Evolutionary conservation across 2,888 invertebrate species (phyloP), one percentile per base, ranked within the genome.

Genomic region (Galerucella nymphaeae): DNA sequence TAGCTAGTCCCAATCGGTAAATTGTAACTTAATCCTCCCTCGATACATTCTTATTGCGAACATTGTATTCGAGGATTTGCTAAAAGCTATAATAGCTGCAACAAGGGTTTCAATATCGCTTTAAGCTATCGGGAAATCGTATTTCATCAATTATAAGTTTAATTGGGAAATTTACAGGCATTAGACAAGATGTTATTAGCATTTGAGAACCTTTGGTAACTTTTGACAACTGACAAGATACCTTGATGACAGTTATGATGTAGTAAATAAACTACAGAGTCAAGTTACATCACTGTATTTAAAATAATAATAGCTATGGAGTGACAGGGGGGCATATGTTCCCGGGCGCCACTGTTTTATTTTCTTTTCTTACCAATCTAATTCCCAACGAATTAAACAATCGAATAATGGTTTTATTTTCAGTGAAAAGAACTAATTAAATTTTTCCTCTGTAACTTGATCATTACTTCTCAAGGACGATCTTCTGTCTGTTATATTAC

Each of bases 371-470:
- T 59, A 38, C 14, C 38, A 30, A 59, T 14, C n/a, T 59, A 59
- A 23, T 38, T 30, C 30, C n/a, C 9, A 16, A n/a, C 5, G 11
- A 20, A 16, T 11, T 4, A 14, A 59, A 59, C 3, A 14, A n/a
- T 38, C 30, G 58, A 58, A 23, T 11, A 45, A 59, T 30, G 13
- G 58, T 58, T 14, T 58, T 58, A 18, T 23, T 6, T 57, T 20
- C 13, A 23, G n/a, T n/a, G 16, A 59, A 53, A 59, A 38, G 38
- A 59, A 59, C n/a, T 73, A 73, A 73, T 73, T 73, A 63, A 73
- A 73, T 66, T 73, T 69, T 73, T 73, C 70, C 70, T 72, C 66
- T 73, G 73, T 73, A 58, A 73, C 67, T 63, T 42, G 73, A 73
- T 70, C 70, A 45, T 55, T 62, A 61, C n/a, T 61, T 65, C 45